phyloP scores from a whole-genome alignment of 2,113 vertebrate genomes.

The Axis porcinus region DNA sequence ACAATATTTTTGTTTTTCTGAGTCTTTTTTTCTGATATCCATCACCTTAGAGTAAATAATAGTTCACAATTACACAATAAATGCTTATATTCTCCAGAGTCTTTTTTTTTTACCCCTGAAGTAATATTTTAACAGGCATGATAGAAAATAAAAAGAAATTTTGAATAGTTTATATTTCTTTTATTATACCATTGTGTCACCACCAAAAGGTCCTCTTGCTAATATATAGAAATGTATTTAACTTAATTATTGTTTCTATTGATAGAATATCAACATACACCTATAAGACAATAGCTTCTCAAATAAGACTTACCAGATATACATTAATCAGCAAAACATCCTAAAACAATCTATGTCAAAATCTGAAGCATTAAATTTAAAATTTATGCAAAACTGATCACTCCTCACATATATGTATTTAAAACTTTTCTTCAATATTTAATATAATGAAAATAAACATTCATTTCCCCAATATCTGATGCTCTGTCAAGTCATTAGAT shows the following conservation, averaged over 20 bases:
- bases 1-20: background rate
- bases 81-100: background rate
- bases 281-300: background rate
- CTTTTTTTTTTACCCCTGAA: background rate
- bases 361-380: background rate
- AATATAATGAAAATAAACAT: background rate
- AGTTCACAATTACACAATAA: background rate
- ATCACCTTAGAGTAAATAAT: background rate
- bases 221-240: background rate
- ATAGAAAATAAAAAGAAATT: background rate
- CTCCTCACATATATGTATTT: background rate
- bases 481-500: background rate
- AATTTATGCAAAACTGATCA: background rate
- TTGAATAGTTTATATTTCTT: background rate
- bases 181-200: background rate
- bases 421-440: background rate
- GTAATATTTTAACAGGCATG: background rate
- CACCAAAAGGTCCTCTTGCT: background rate
- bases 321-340: background rate
- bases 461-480: background rate
- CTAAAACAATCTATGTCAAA: background rate
- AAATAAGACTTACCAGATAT: background rate
- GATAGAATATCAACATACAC: background rate
- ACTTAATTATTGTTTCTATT: background rate
- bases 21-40: background rate